These are phyloP conservation scores for Stigmatopora argus DNA, from an alignment of 2,113 vertebrate species.

Conservation along the genomic window DNA sequence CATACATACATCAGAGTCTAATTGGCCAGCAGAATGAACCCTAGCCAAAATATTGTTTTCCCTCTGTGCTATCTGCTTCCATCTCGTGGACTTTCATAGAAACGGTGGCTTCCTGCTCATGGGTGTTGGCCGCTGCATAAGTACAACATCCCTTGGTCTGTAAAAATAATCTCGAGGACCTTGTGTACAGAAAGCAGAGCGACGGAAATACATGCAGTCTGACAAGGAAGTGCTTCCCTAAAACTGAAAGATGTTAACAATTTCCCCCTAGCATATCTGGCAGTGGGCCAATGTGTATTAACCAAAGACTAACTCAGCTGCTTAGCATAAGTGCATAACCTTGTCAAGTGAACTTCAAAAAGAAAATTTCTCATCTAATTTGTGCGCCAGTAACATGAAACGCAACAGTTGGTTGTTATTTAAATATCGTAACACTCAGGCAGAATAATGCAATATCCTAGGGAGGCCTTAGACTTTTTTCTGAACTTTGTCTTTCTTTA, in stretches of 20 bases:
- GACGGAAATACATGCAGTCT: constrained; percentile 66
- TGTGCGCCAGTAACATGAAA: constrained; percentile 3
- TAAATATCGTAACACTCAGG: constrained; percentile 6
- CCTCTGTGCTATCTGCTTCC: constrained; percentile 78
- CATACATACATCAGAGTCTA: constrained; percentile 62
- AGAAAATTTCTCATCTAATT: constrained; percentile 7
- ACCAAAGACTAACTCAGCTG: not conserved
- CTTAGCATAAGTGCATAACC: constrained; percentile 3
- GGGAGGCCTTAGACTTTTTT: constrained; percentile 6
- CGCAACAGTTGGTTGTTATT: constrained; percentile 4
- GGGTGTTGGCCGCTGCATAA: constrained; percentile 71
- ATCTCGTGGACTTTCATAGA: constrained; percentile 81
- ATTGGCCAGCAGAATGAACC: constrained; percentile 69
- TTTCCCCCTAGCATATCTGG: constrained; percentile 44
- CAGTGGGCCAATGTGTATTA: constrained; percentile 24
- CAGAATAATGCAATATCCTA: constrained; percentile 5
- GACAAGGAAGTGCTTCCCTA: constrained; percentile 53
- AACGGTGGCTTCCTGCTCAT: constrained; percentile 85
- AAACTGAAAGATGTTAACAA: constrained; percentile 43
- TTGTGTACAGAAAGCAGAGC: constrained; percentile 66
- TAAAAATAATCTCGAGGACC: constrained; percentile 82
- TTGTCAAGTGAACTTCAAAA: constrained; percentile 9
- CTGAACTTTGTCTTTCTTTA: constrained; percentile 13
- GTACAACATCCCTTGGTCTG: constrained; percentile 77
- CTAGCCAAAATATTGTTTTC: constrained; percentile 69